phyloP scores from a whole-genome alignment of 2,888 invertebrate genomes.

The Cheilosia variabilis region DNA sequence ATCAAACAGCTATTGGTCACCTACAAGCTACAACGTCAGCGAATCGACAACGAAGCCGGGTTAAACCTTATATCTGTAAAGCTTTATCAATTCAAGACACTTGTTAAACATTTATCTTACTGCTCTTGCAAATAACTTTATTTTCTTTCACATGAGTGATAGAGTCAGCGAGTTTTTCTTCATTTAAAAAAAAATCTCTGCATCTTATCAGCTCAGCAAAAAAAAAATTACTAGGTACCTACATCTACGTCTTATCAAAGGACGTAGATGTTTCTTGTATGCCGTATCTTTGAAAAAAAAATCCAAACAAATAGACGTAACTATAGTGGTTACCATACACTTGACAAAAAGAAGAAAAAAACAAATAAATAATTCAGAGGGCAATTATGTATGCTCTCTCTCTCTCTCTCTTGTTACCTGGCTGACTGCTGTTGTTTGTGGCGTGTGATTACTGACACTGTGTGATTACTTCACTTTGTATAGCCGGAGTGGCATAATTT shows the following conservation, averaged over 20 bases:
- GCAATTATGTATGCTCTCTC: background rate
- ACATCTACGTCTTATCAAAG: conserved; percentile 52
- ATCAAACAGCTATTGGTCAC: background rate
- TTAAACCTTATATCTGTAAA: background rate
- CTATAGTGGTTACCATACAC: conserved; percentile 11
- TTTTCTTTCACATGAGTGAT: conserved; percentile 42
- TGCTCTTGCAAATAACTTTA: conserved; percentile 38
- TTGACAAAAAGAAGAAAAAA: background rate
- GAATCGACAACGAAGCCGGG: background rate
- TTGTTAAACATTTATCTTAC: conserved; percentile 16
- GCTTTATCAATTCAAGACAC: background rate
- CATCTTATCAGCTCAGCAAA: conserved; percentile 27
- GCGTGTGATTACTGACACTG: conserved; percentile 22
- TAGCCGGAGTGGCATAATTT: conserved; percentile 37
- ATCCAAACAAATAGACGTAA: conserved; percentile 50
- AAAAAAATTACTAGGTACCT: background rate
- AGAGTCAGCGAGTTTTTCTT: conserved; percentile 10
- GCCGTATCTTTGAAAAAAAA: conserved; percentile 34
- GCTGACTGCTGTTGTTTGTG: conserved; percentile 28
- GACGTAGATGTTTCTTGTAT: conserved; percentile 27
- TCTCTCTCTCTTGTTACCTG: background rate
- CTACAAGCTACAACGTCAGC: background rate
- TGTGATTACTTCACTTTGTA: conserved; percentile 17
- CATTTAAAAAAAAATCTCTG: background rate
- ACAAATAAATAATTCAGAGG: conserved; percentile 7